Evolutionary conservation across 64 coral and sea anemone species (phyloP), one percentile per base, ranked within the genome.

Genomic region (Montipora capricornis): DNA sequence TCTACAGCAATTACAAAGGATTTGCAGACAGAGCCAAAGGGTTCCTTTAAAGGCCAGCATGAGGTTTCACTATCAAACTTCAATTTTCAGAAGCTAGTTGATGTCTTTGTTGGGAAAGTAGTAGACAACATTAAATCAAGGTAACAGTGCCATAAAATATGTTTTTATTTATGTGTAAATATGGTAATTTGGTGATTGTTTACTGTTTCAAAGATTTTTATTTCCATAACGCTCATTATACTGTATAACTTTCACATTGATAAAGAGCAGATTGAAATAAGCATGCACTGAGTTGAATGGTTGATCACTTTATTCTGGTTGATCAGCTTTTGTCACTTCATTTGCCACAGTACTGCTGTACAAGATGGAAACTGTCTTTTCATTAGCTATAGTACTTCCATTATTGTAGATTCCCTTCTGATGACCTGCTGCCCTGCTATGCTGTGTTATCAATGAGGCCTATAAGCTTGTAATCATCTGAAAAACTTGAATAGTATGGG

Each of bases 401-500:
- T 55, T 55, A 55, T 68, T 68, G 60, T 86, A 86, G 82, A 86
- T 86, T 86, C 47, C 82, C 82, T 68, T 86, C 60, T 86, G 82
- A 86, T 86, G 60, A 86, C 82, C 68, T 86, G 26, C 84, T 87
- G 64, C 15, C 66, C 66, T 71, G 16, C 66, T 87, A 87, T 73
- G 84, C 84, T 73, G 84, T 87, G 64, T 74, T 87, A 52, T 87
- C 67, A 87, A 87, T 48, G 84, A 87, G 84, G 49, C 61, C 84
- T 20, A 87, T 87, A 73, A 87, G 84, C 84, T 47, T 87, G n/a
- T 87, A 74, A 87, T 87, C 60, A 69, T 19, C 45, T 73, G 84
- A 87, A 87, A 69, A 87, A 52, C 66, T 74, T 87, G 46, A 87
- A 47, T 45, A 73, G 84, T 87, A 87, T 87, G 44, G 84, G 49